Percentiles rank a stretch among this genome's conserved stretches.
These are phyloP conservation scores for Slavum lentiscoides DNA, from an alignment of 2,888 invertebrate species.

Conservation along the genomic window DNA sequence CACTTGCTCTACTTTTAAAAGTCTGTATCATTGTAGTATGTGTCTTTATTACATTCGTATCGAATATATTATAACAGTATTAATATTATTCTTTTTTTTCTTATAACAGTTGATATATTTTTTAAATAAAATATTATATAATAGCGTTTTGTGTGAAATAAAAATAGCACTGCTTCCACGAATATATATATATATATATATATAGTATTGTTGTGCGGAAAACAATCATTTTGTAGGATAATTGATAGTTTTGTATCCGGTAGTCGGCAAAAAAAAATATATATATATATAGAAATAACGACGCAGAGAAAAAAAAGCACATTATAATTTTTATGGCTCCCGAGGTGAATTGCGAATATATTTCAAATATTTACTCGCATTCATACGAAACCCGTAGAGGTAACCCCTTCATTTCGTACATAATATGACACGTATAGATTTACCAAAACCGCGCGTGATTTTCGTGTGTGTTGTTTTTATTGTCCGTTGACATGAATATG, in stretches of 20 bases:
- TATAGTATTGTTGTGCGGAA: background rate
- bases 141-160: too few species aligned
- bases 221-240: conserved; percentile 22
- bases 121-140: too few species aligned
- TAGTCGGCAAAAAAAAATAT: background rate
- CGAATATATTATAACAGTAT: too few species aligned
- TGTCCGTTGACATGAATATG: conserved; percentile 39
- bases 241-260: conserved; percentile 45
- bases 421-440: conserved; percentile 3
- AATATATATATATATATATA: background rate
- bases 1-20: too few species aligned
- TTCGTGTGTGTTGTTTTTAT: conserved; percentile 33
- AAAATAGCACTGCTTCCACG: background rate
- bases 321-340: background rate
- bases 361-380: conserved; percentile 48
- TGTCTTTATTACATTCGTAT: too few species aligned
- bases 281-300: too few species aligned
- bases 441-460: background rate
- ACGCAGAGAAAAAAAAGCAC: background rate
- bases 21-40: too few species aligned
- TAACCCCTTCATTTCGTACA: conserved; percentile 24
- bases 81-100: too few species aligned
- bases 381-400: background rate
- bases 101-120: too few species aligned
- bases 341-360: conserved; percentile 4